phyloP scores from a whole-genome alignment of 2,113 vertebrate species.

The Athene cunicularia region DNA sequence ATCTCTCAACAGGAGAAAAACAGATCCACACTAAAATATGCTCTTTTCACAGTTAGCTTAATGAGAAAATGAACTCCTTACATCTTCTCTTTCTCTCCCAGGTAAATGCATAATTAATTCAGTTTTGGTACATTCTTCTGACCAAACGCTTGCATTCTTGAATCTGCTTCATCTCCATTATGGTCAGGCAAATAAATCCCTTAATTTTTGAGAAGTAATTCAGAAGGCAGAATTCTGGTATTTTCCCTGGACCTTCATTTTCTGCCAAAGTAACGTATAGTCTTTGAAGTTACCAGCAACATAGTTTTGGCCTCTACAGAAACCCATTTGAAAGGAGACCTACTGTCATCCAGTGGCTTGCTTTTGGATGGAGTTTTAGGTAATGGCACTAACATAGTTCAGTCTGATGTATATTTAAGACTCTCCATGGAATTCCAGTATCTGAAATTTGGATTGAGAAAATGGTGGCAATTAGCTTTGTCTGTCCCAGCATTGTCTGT shows the following conservation, averaged over 20 bases:
- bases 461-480: not conserved
- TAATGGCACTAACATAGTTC: not conserved
- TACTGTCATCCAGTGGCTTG: not conserved
- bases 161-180: not conserved
- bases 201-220: not conserved
- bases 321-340: not conserved
- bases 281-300: not conserved
- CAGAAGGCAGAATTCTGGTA: not conserved
- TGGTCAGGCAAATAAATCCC: not conserved
- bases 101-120: not conserved
- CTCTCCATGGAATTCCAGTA: not conserved
- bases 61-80: constrained; percentile 1
- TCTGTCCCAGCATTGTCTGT: not conserved
- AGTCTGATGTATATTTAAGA: not conserved
- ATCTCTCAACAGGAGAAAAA: not conserved
- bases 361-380: not conserved
- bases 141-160: not conserved
- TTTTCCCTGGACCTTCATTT: not conserved
- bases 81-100: not conserved
- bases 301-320: not conserved
- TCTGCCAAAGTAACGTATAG: not conserved
- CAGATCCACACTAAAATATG: not conserved
- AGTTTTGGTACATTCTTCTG: not conserved
- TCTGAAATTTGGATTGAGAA: not conserved
- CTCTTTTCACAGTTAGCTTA: not conserved